Base-by-base conservation (phyloP, 2,113 vertebrate species). In the Naja naja region DNA sequence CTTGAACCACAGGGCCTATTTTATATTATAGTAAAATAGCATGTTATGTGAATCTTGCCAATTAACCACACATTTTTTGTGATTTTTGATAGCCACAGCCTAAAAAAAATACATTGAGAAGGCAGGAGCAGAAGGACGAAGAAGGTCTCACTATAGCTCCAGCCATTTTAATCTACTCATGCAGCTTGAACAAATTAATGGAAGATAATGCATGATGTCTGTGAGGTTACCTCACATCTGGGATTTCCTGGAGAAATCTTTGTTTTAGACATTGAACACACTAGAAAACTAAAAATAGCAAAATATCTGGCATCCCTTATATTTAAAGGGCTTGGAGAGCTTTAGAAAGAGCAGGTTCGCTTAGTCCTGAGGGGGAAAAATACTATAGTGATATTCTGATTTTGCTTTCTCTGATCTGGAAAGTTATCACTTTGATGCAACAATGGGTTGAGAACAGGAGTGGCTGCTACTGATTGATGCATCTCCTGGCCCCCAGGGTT, bases 101-200 rank as follows among this genome's bases (percentile, higher is more conserved):
- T 43, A 3, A 39, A 81, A 92, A 0, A 27, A 92, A 74, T 89
- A 27, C 94, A 90, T 92, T 88, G 81, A 94, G 12, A 45, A 54
- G 7, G 12, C 5, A 94, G 96, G 96, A 96, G 96, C 96, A 96
- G 96, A 94, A 47, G 89, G 58, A 89, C 94, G 93, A 96, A 95
- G 95, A 95, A 96, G 96, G 14, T 12, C 53, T 89, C n/a, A 3
- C 39, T 56, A 55, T 43, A 55, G 8, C 34, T 89, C 54, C 74
- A 81, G 74, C 74, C 74, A 81, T 81, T 81, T 81, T 81, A 81
- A 22, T 81, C 34, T 81, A 43, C 34, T 81, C 34, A 3, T 43
- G 34, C 74, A 81, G 34, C 34, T 81, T 81, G 74, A 52, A 22
- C 58, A 64, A 60, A 90, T 90, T n/a, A 45, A 69, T 49, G 27